Evolutionary conservation across 2,113 vertebrate species (phyloP), one percentile per base, ranked within the genome.

Genomic region (Pelodiscus sinensis): DNA sequence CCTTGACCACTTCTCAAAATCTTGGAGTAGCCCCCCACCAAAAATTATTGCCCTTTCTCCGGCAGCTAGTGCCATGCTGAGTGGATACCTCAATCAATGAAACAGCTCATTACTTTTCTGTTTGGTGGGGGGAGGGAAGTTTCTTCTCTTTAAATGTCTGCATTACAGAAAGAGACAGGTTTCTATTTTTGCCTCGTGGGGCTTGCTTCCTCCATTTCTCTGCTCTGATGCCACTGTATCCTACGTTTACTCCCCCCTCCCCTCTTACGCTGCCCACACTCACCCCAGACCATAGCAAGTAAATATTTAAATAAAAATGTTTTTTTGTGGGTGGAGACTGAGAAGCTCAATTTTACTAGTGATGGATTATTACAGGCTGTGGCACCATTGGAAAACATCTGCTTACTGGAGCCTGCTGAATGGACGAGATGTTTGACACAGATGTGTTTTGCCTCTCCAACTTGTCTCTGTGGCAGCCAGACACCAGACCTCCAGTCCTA

Each of bases 381-480:
- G 79, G 75, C n/a, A 31, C 19, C 65, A 77, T 79, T 79, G 57
- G 60, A 87, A 78, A 16, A 27, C 0, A 15, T 8, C 75, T 83
- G 2, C 19, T 78, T 35, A 15, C 51, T 38, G 91, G 83, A 25
- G 81, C 15, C 38, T n/a, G 8, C n/a, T 35, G 10, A 21, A 9
- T 78, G 31, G 24, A 54, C 12, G 29, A 57, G 22, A 7, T 25
- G 54, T 22, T 81, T 21, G 0, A 13, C 3, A 0, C 16, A 19
- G 21, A 38, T 0, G 1, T 10, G 55, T 3, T 79, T 79, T 58
- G 55, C 35, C 2, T 0, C 9, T 18, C 22, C 4, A 1, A 2
- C 3, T 54, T 18, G 44, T 9, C 54, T 15, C 0, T 0, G 68
- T 60, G 51, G 55, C 58, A 92, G 89, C 6, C 1, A 31, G 29